These are phyloP conservation scores for Sebastes matsubarae DNA, from an alignment of 2,797 vertebrate species.

Conservation along the genomic window DNA sequence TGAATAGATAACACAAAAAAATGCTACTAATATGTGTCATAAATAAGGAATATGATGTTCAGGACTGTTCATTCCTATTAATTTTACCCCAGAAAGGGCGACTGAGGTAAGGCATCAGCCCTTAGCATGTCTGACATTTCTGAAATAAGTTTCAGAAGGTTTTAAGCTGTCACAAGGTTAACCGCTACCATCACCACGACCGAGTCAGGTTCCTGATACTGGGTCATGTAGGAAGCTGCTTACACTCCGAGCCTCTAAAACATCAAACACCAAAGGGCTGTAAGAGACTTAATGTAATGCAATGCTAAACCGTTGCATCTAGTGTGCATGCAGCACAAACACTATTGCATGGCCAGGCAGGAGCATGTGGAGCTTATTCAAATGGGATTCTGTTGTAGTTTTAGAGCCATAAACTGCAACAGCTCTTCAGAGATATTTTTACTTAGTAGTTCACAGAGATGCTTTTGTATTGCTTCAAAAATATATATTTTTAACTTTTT, in stretches of 20 bases:
- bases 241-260: slow-evolving; percentile 10
- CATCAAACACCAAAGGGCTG: slow-evolving; percentile 55
- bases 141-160: slow-evolving; percentile 2
- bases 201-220: slow-evolving; percentile 2
- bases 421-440: neutral
- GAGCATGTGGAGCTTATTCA: neutral
- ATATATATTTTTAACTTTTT: too few relatives aligned
- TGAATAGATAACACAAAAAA: neutral
- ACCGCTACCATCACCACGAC: slow-evolving; percentile 10
- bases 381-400: neutral
- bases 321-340: neutral
- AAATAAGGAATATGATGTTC: neutral
- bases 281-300: slow-evolving; percentile 46
- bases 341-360: neutral
- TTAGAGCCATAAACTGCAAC: neutral
- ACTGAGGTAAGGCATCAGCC: neutral
- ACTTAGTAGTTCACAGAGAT: neutral
- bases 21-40: fast-evolving
- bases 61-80: neutral
- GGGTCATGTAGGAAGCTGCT: slow-evolving; percentile 51
- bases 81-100: neutral
- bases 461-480: neutral
- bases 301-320: slow-evolving; percentile 5
- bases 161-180: slow-evolving; percentile 33
- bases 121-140: neutral